Evolutionary conservation across 1,140 invertebrate species (phyloP), one percentile per base, ranked within the genome.

Genomic region (Neodiprion pinetum): DNA sequence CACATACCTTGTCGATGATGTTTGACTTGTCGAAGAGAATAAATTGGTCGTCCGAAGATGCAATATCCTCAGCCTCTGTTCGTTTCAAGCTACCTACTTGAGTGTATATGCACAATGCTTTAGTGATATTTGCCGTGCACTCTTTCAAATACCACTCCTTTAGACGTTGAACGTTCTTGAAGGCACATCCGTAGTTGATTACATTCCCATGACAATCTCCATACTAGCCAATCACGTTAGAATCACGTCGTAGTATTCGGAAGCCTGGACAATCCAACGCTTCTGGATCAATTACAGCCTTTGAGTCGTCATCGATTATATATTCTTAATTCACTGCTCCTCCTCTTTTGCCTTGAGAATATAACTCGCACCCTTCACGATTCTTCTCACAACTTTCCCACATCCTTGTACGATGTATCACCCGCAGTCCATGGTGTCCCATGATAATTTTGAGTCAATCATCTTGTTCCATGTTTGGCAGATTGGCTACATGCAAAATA

Each of bases 261-360:
- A 76, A 50, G 14, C 67, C 50, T 47, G 73, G 77, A 72, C 74
- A 78, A n/a, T 67, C 50, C 10, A 74, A 53, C 8, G 70, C 71
- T 17, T 74, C 71, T 10, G 76, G 28, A 70, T 78, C 53, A 11
- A 76, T 23, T 14, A 78, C 53, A 23, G 14, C 47, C 17, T 50
- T 21, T 61, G 70, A 12, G 10, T 61, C 11, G 11, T 47, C 75
- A 14, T 53, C n/a, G 17, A 21, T 21, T 8, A 69, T 23, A 72
- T n/a, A 14, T 12, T 72, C 9, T 73, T 65, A 14, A 78, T 47
- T 74, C 74, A 78, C 9, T 1, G 1, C 50, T 72, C 66, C 49
- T 74, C 75, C n/a, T 72, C 74, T 4, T n/a, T 11, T 1, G 74
- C 77, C 72, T 78, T 78, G 49, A 66, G 75, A 12, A 78, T 74